Percentiles rank a stretch among this genome's conserved stretches.
These are phyloP conservation scores for Clepsis dumicolana DNA, from an alignment of 2,888 invertebrate species.

Conservation along the genomic window DNA sequence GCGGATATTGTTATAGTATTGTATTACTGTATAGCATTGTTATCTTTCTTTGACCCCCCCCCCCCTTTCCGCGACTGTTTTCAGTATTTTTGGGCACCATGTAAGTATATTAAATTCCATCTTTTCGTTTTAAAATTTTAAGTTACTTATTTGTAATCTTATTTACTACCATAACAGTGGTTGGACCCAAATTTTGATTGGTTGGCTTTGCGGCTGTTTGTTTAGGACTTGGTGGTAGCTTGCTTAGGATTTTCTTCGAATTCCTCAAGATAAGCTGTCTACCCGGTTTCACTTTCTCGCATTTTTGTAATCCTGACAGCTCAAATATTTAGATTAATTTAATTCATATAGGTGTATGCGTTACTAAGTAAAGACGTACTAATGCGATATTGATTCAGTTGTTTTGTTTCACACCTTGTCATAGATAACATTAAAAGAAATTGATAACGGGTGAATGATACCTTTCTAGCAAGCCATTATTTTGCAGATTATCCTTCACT, in stretches of 20 bases:
- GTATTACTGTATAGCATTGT: too few species aligned
- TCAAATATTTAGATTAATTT: constrained; percentile 39
- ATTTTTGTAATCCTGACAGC: constrained; percentile 36
- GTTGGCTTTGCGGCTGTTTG: constrained; percentile 33
- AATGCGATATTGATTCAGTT: constrained; percentile 33
- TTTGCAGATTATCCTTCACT: constrained; percentile 14
- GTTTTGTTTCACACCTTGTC: constrained; percentile 29
- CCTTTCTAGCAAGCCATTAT: neutral
- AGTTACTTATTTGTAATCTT: neutral
- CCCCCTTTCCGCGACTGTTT: neutral
- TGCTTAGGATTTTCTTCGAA: constrained; percentile 39
- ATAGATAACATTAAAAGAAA: constrained; percentile 27
- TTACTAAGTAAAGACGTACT: constrained; percentile 1
- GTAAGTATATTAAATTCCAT: too few species aligned
- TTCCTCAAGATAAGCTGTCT: constrained; percentile 19
- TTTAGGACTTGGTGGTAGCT: constrained; percentile 42
- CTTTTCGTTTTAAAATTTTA: neutral
- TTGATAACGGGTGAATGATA: constrained; percentile 23
- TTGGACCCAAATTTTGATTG: constrained; percentile 33
- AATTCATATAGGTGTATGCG: constrained; percentile 9
- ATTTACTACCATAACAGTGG: constrained; percentile 34
- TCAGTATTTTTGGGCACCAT: too few species aligned
- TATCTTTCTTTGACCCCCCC: too few species aligned
- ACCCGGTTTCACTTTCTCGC: constrained; percentile 29
- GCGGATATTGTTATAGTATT: too few species aligned